These are phyloP conservation scores for Sinohyriopsis cumingii DNA, from an alignment of 2,888 invertebrate species.

Conservation along the genomic window DNA sequence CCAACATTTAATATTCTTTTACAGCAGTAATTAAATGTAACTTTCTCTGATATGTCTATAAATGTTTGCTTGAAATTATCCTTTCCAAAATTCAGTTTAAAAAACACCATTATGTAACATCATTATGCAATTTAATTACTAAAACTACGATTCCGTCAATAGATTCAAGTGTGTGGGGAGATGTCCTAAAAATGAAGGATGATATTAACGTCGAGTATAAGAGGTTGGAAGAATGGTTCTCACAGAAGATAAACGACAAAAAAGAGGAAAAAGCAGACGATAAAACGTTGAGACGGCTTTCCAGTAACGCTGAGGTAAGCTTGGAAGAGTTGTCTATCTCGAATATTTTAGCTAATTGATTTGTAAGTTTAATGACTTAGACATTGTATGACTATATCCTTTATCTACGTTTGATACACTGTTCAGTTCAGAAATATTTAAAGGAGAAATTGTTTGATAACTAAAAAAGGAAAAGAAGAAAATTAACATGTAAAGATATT, in stretches of 20 bases:
- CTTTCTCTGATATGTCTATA: not conserved
- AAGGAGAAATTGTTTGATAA: too few relatives aligned
- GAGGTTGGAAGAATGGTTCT: slow-evolving; percentile 72
- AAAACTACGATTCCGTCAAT: slow-evolving; percentile 1
- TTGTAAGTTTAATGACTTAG: too few relatives aligned
- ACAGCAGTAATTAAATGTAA: not conserved
- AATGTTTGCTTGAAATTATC: not conserved
- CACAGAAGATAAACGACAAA: slow-evolving; percentile 75
- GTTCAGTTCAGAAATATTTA: too few relatives aligned
- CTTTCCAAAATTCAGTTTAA: not conserved
- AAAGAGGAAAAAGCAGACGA: slow-evolving; percentile 23
- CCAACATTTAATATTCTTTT: not conserved
- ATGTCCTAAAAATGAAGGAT: slow-evolving; percentile 80
- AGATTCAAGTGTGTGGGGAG: slow-evolving; percentile 71
- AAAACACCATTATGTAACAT: not conserved
- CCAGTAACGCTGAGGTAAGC: slow-evolving; percentile 80
- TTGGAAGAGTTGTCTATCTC: not conserved
- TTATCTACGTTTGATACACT: too few relatives aligned
- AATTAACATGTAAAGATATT: too few relatives aligned
- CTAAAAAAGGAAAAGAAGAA: too few relatives aligned
- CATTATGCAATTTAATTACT: not conserved
- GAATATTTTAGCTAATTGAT: too few relatives aligned
- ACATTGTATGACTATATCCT: too few relatives aligned
- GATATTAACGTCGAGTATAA: slow-evolving; percentile 77
- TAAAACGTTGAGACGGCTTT: slow-evolving; percentile 74